These are phyloP conservation scores for Puffinus mauretanicus DNA, from an alignment of 2,113 vertebrate species.

Conservation along the genomic window DNA sequence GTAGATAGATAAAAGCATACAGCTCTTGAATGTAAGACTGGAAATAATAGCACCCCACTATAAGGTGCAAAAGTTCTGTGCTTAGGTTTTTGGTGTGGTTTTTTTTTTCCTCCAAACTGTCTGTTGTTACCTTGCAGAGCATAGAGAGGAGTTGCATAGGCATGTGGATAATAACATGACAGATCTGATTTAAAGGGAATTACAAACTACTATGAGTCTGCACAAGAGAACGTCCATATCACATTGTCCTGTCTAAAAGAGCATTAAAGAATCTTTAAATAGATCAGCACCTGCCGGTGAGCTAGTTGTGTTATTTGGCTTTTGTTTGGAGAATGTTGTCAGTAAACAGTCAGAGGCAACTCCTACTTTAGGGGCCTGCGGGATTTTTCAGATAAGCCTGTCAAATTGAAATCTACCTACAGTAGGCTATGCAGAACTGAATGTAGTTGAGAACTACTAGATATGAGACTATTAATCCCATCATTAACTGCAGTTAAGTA, in stretches of 20 bases:
- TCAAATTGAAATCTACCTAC: neutral
- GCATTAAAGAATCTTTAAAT: neutral
- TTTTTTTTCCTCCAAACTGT: neutral
- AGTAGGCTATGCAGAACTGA: neutral
- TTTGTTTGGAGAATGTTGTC: neutral
- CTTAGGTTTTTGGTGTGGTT: neutral
- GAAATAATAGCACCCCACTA: neutral
- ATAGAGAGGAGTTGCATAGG: neutral
- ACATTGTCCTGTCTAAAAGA: neutral
- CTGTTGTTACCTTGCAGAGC: neutral
- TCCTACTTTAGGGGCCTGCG: neutral
- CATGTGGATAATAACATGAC: neutral
- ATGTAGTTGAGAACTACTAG: neutral
- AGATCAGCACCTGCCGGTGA: neutral
- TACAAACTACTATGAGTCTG: neutral
- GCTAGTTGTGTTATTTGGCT: neutral
- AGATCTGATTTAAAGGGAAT: neutral
- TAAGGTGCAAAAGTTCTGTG: neutral
- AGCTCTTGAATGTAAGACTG: neutral
- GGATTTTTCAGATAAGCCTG: neutral
- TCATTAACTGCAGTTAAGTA: neutral
- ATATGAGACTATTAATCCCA: neutral
- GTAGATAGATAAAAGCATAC: neutral
- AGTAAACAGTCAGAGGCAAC: neutral
- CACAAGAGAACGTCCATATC: neutral